Evolutionary conservation across 2,797 vertebrate species (phyloP).

Genomic region (Amazona finschi): DNA sequence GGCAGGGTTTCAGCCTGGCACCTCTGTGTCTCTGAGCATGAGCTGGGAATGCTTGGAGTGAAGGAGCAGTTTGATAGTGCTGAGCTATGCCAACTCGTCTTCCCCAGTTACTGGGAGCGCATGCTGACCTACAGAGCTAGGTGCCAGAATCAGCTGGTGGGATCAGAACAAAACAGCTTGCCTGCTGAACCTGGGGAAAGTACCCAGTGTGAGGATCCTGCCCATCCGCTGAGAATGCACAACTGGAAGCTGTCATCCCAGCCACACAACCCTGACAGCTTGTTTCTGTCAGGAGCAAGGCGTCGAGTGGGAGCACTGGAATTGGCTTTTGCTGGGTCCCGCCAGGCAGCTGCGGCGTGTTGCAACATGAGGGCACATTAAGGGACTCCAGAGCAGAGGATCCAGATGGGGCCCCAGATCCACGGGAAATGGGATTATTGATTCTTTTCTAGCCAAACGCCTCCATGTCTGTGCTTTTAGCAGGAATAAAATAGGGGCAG

Average conservation of each 20-base stretch:
- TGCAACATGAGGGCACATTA: not conserved
- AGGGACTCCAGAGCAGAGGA: not conserved
- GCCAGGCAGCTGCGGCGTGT: accelerated
- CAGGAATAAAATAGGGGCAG: not conserved
- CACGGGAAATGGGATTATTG: not conserved
- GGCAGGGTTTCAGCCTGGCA: not conserved
- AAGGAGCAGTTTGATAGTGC: not conserved
- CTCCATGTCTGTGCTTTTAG: not conserved
- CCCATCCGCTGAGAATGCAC: accelerated
- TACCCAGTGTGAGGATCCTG: not conserved
- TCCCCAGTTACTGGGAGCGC: not conserved
- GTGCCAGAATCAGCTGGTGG: not conserved
- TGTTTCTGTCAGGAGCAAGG: not conserved
- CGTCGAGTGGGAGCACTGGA: accelerated
- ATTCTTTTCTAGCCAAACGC: not conserved
- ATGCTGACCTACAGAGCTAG: accelerated
- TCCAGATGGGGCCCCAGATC: not conserved
- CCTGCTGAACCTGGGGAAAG: not conserved
- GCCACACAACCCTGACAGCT: not conserved
- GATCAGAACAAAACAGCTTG: not conserved
- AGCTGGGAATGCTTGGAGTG: not conserved
- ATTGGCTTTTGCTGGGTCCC: not conserved
- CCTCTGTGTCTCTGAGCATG: accelerated
- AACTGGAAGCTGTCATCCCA: not conserved
- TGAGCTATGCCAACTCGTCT: not conserved